A percentile compares a stretch with the other conserved stretches of the same genome.
These are phyloP conservation scores for Zosterops hypoxanthus DNA, from an alignment of 2,113 vertebrate genomes.

Conservation along the genomic window DNA sequence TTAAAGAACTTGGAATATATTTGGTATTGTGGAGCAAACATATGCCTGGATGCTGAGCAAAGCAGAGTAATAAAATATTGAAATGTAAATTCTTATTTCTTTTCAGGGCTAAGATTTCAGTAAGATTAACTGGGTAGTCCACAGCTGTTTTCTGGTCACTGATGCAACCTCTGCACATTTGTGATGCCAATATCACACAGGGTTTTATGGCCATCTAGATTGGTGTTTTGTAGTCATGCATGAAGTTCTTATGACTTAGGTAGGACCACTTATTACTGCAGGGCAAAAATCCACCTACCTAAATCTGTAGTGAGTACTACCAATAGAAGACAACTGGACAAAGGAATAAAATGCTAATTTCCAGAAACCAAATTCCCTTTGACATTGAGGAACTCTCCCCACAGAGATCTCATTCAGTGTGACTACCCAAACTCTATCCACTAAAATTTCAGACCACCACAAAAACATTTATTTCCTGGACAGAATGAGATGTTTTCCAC, in stretches of 20 bases:
- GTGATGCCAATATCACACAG: background rate
- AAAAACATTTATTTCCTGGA: background rate
- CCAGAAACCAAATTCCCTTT: background rate
- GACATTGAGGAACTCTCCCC: background rate
- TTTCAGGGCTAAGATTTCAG: background rate
- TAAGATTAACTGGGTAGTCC: background rate
- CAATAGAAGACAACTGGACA: background rate
- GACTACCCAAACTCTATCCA: background rate
- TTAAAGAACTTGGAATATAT: background rate
- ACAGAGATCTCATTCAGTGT: background rate
- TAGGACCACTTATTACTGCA: background rate
- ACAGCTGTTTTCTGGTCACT: background rate
- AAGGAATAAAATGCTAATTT: background rate
- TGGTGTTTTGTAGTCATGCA: background rate
- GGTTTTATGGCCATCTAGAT: background rate
- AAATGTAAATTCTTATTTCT: background rate
- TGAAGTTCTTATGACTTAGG: background rate
- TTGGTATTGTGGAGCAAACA: background rate
- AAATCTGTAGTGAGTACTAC: background rate
- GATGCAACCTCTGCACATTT: background rate
- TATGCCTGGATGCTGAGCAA: background rate
- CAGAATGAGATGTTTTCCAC: rapidly evolving
- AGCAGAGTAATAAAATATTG: background rate
- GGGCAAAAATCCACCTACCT: background rate
- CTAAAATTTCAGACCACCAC: background rate